phyloP scores from a whole-genome alignment of 2,888 invertebrate species.

The Lasioglossum lativentre region DNA sequence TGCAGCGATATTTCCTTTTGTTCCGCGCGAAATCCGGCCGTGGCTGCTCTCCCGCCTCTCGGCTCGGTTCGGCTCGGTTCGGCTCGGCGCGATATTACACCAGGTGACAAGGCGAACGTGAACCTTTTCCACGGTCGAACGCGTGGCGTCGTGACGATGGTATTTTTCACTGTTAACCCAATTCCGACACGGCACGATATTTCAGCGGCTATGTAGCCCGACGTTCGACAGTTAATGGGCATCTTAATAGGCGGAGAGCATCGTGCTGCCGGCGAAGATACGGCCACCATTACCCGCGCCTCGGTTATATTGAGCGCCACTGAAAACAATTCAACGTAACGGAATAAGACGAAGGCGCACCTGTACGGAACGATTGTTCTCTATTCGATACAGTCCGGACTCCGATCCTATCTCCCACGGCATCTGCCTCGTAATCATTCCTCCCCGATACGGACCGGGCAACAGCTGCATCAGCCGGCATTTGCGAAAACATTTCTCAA shows the following conservation, averaged over 20 bases:
- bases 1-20: constrained; percentile 6
- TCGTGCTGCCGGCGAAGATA: constrained; percentile 25
- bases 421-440: constrained; percentile 52
- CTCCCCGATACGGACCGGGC: constrained; percentile 42
- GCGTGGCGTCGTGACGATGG: constrained; percentile 19
- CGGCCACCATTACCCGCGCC: constrained; percentile 38
- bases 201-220: constrained; percentile 32
- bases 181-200: constrained; percentile 44
- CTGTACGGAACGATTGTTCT: constrained; percentile 61
- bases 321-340: constrained; percentile 62
- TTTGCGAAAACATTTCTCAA: constrained; percentile 60
- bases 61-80: not conserved
- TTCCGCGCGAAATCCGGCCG: constrained; percentile 1
- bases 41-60: not conserved
- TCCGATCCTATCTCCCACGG: constrained; percentile 55
- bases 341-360: constrained; percentile 56
- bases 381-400: constrained; percentile 41
- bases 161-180: constrained; percentile 48
- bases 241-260: constrained; percentile 44
- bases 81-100: constrained; percentile 3
- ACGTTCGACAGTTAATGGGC: constrained; percentile 48
- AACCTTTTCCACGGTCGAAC: constrained; percentile 31
- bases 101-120: not conserved
- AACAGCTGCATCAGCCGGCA: constrained; percentile 50
- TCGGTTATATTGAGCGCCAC: constrained; percentile 25